phyloP scores from a whole-genome alignment of 2,888 invertebrate genomes.

The Drosophila macrospina region DNA sequence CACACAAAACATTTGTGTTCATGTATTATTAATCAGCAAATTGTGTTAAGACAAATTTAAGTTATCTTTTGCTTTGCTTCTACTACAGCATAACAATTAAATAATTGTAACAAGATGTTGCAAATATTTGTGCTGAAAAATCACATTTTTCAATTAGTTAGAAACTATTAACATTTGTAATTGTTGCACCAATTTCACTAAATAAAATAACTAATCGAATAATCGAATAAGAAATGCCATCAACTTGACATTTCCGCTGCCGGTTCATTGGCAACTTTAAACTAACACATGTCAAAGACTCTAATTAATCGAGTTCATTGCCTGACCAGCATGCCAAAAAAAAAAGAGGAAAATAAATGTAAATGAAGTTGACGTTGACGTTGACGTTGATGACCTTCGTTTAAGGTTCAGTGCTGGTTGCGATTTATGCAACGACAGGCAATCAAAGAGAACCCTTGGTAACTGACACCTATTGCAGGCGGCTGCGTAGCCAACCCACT shows the following conservation, averaged over 20 bases:
- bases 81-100: no score
- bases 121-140: no score
- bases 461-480: constrained; percentile 67
- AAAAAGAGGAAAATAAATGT: constrained; percentile 47
- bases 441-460: constrained; percentile 42
- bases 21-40: no score
- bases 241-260: no score
- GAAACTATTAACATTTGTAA: no score
- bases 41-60: no score
- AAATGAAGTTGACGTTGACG: constrained; percentile 62
- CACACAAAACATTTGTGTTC: no score
- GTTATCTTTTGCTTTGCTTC: no score
- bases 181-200: no score
- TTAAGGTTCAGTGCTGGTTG: constrained; percentile 62
- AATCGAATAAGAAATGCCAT: constrained; percentile 24
- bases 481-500: neutral
- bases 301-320: constrained; percentile 76
- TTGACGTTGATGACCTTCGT: constrained; percentile 75
- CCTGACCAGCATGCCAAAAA: constrained; percentile 53
- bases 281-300: constrained; percentile 64
- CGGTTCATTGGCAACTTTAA: constrained; percentile 4
- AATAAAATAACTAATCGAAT: neutral
- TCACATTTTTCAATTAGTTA: no score
- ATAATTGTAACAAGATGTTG: no score
- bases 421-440: constrained; percentile 57